These are phyloP conservation scores for Mnemiopsis leidyi DNA, from an alignment of 37 sponge, comb jelly and placozoan genomes.

Conservation along the genomic window DNA sequence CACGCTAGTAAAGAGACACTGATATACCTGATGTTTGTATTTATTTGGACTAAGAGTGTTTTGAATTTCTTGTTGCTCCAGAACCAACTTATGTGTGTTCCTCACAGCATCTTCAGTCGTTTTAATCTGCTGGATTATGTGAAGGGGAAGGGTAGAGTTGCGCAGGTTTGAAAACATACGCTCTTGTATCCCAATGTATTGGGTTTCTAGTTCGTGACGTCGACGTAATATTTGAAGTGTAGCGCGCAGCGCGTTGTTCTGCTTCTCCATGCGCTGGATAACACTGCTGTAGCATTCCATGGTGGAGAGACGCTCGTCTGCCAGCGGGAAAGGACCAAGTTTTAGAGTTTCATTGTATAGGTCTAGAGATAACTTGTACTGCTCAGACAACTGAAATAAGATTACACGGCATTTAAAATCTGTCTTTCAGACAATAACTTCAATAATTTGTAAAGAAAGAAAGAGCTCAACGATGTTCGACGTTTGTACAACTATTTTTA, in stretches of 20 bases:
- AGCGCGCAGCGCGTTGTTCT: conserved; percentile 49
- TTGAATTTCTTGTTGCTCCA: conserved; percentile 53
- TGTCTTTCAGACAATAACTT: no score
- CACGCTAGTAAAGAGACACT: neutral
- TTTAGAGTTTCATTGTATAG: neutral
- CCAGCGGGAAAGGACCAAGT: conserved; percentile 44
- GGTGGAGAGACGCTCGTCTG: neutral
- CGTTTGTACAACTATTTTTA: no score
- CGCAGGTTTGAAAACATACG: neutral
- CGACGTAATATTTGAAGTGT: neutral
- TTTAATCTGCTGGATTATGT: neutral
- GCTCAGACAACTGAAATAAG: conserved; percentile 36
- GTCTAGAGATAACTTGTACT: conserved; percentile 44
- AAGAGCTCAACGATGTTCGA: no score
- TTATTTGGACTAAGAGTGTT: conserved; percentile 29
- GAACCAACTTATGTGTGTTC: conserved; percentile 49
- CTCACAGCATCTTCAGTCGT: conserved; percentile 47
- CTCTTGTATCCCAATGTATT: conserved; percentile 44
- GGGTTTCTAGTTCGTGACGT: conserved; percentile 29
- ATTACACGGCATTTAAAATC: no score
- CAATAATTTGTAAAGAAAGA: no score
- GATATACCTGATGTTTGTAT: neutral
- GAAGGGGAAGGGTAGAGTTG: neutral
- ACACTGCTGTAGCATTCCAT: conserved; percentile 37
- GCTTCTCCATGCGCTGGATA: conserved; percentile 41